These are phyloP conservation scores for Omphaloscelis lunosa DNA, from an alignment of 2,888 invertebrate species.

Conservation along the genomic window DNA sequence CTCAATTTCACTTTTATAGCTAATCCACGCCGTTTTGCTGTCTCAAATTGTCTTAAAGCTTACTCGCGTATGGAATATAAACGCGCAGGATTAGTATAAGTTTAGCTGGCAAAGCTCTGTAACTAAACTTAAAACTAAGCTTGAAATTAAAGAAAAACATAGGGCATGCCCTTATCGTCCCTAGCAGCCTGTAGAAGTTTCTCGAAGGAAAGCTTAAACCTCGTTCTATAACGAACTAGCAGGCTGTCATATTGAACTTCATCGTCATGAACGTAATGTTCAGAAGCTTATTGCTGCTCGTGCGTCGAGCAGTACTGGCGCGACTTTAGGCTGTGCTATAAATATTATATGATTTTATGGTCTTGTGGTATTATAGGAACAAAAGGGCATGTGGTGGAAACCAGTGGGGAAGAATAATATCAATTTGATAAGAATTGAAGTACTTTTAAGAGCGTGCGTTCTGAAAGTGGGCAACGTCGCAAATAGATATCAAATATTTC, in stretches of 20 bases:
- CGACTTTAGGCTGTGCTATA: constrained; percentile 3
- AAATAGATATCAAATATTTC: too few relatives aligned
- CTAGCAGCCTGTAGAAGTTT: constrained; percentile 24
- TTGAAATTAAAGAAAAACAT: constrained; percentile 33
- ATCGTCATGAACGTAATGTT: constrained; percentile 18
- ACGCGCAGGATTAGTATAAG: constrained; percentile 22
- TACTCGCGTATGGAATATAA: constrained; percentile 40
- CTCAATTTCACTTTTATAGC: constrained; percentile 12
- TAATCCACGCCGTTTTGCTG: background rate
- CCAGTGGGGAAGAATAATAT: background rate
- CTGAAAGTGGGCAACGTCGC: too few relatives aligned
- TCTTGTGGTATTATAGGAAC: background rate
- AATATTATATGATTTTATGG: background rate
- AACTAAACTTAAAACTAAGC: constrained; percentile 14
- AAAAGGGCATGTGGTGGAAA: background rate
- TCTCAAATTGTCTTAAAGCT: constrained; percentile 33
- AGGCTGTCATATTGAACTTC: constrained; percentile 18
- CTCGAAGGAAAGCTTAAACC: constrained; percentile 1
- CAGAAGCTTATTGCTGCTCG: constrained; percentile 24
- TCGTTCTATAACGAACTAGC: background rate
- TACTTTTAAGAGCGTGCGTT: too few relatives aligned
- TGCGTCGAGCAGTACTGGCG: background rate
- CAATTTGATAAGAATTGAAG: background rate
- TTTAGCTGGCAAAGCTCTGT: constrained; percentile 2
- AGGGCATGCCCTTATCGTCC: constrained; percentile 28